Percentiles rank a stretch among this genome's conserved stretches.
Conservation (phyloP, 2,888 invertebrate genomes). For the Stratiomys singularior region DNA sequence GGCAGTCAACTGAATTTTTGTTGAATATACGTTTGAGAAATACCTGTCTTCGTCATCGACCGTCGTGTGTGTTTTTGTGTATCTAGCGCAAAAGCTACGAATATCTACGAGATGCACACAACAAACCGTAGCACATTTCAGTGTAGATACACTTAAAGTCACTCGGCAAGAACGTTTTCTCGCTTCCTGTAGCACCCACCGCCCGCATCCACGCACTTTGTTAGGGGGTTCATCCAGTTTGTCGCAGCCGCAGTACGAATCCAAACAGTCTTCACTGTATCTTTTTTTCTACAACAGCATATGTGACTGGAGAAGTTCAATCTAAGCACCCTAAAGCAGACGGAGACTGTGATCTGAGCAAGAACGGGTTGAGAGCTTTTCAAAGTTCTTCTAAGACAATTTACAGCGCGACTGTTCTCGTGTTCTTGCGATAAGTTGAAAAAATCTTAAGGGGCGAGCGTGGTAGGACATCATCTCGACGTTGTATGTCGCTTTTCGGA, state of each 20-base stretch:
- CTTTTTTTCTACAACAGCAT: background rate
- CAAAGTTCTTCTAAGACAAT: background rate
- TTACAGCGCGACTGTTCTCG: too few relatives aligned
- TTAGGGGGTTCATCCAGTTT: background rate
- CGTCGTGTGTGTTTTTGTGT: background rate
- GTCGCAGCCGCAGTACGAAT: constrained; percentile 5
- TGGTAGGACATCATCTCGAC: too few relatives aligned
- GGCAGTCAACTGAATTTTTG: constrained; percentile 47
- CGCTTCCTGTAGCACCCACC: background rate
- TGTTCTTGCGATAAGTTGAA: too few relatives aligned
- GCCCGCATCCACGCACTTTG: background rate
- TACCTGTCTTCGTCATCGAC: constrained; percentile 37
- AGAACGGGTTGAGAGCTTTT: background rate
- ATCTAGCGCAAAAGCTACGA: background rate
- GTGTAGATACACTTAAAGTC: background rate
- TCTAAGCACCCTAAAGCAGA: background rate
- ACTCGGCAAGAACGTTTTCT: background rate
- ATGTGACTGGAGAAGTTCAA: background rate
- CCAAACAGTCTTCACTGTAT: background rate
- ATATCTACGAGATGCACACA: background rate
- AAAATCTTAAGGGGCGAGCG: too few relatives aligned
- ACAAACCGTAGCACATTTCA: background rate
- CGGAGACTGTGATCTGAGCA: background rate
- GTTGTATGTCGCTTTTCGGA: too few relatives aligned
- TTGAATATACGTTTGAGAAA: constrained; percentile 31